Evolutionary conservation across 2,888 invertebrate genomes (phyloP).

Genomic region (Eristalinus sepulchralis): DNA sequence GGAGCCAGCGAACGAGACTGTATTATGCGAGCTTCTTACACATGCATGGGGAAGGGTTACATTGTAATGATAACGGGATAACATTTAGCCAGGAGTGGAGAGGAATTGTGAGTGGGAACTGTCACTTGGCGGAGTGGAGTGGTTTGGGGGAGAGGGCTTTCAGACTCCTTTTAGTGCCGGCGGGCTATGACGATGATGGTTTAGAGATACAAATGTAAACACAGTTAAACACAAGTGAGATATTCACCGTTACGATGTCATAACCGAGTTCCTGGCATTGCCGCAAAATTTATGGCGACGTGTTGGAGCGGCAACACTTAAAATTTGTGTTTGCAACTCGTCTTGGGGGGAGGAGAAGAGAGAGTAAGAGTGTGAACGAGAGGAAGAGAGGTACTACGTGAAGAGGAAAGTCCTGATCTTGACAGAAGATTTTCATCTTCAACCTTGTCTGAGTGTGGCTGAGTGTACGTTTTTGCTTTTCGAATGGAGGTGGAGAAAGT

Average conservation of each 20-base stretch:
- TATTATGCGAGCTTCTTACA: not conserved
- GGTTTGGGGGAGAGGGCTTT: not conserved
- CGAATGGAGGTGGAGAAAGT: not conserved
- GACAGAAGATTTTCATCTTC: not conserved
- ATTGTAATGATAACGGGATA: constrained; percentile 10
- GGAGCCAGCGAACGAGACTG: not conserved
- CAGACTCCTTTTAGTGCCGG: not conserved
- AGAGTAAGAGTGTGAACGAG: too few relatives aligned
- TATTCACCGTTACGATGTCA: not conserved
- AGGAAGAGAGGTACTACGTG: not conserved
- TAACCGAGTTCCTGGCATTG: not conserved
- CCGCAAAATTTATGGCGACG: not conserved
- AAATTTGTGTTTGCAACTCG: not conserved
- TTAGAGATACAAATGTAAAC: not conserved
- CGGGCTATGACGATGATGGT: not conserved
- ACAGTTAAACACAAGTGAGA: not conserved
- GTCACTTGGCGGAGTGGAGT: not conserved
- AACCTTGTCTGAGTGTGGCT: not conserved
- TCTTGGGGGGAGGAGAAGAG: not conserved
- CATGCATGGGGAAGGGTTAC: not conserved
- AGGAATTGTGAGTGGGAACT: not conserved
- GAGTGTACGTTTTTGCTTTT: not conserved
- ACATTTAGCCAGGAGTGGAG: constrained; percentile 1
- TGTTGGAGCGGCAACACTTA: not conserved
- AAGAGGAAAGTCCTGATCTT: not conserved